phyloP scores from a whole-genome alignment of 1,140 invertebrate genomes.

The Sarcophaga bullata region DNA sequence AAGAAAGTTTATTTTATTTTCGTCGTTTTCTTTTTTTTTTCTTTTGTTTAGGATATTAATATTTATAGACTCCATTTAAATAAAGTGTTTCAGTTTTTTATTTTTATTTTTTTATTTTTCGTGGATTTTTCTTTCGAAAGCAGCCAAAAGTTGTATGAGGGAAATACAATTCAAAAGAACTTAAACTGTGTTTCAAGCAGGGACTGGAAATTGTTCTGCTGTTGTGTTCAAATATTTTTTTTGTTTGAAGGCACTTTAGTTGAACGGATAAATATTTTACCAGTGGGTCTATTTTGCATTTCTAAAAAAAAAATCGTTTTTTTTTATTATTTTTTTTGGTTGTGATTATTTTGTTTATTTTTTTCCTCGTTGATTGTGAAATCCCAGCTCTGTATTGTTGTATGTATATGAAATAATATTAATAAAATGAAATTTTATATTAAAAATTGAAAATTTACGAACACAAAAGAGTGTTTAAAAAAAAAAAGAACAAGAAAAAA shows the following conservation, averaged over 20 bases:
- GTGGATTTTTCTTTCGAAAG: background rate
- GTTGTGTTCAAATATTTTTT: background rate
- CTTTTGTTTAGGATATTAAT: background rate
- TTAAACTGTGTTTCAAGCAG: background rate
- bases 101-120: background rate
- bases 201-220: background rate
- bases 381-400: background rate
- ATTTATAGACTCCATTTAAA: background rate
- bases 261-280: background rate
- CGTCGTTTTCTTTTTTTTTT: background rate
- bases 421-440: background rate
- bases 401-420: background rate
- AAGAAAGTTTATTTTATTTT: background rate
- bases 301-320: background rate
- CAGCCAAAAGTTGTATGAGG: too few species aligned
- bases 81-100: background rate
- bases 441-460: too few species aligned
- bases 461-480: background rate
- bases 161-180: background rate
- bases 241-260: background rate
- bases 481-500: background rate
- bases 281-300: slow-evolving; percentile 11
- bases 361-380: background rate
- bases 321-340: background rate
- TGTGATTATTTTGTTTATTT: background rate